Evolutionary conservation across 2,113 vertebrate genomes (phyloP).

Genomic region (Oplegnathus fasciatus): DNA sequence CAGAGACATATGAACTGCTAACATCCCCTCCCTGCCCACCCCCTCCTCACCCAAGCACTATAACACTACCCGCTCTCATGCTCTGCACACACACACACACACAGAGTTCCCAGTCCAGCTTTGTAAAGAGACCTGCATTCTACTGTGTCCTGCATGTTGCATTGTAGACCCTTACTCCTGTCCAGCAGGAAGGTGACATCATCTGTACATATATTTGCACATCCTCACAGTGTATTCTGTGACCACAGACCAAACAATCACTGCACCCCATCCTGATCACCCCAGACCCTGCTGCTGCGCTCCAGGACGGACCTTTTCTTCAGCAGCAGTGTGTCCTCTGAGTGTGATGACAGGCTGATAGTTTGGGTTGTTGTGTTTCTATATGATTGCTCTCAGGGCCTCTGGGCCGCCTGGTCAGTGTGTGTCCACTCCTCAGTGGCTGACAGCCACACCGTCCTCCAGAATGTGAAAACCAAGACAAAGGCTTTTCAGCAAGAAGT

Average conservation of each 20-base stretch:
- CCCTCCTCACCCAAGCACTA: conserved; percentile 78
- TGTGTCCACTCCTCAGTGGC: conserved; percentile 24
- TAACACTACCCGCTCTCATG: conserved; percentile 68
- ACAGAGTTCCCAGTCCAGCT: conserved; percentile 28
- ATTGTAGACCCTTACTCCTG: conserved; percentile 20
- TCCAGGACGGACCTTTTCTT: conserved; percentile 1
- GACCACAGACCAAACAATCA: conserved; percentile 69
- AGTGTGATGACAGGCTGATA: neutral
- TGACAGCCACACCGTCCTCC: conserved; percentile 36
- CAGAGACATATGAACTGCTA: conserved; percentile 43
- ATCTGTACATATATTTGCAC: conserved; percentile 66
- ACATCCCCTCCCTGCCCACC: conserved; percentile 26
- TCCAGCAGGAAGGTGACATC: conserved; percentile 39
- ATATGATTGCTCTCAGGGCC: conserved; percentile 59
- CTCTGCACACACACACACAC: conserved; percentile 36
- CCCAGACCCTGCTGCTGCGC: conserved; percentile 13
- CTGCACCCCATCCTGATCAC: conserved; percentile 11
- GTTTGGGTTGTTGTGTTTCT: conserved; percentile 3
- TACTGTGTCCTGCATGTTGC: conserved; percentile 75
- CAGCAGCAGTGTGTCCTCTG: neutral
- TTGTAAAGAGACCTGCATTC: conserved; percentile 65
- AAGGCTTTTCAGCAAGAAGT: conserved; percentile 38
- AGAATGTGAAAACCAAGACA: conserved; percentile 77
- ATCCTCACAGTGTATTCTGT: conserved; percentile 60
- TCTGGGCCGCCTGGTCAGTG: conserved; percentile 48